A percentile compares a stretch with the other conserved stretches of the same genome.
Evolutionary conservation across 2,113 vertebrate genomes (phyloP).

Genomic region (Ptychochromis oligacanthus): DNA sequence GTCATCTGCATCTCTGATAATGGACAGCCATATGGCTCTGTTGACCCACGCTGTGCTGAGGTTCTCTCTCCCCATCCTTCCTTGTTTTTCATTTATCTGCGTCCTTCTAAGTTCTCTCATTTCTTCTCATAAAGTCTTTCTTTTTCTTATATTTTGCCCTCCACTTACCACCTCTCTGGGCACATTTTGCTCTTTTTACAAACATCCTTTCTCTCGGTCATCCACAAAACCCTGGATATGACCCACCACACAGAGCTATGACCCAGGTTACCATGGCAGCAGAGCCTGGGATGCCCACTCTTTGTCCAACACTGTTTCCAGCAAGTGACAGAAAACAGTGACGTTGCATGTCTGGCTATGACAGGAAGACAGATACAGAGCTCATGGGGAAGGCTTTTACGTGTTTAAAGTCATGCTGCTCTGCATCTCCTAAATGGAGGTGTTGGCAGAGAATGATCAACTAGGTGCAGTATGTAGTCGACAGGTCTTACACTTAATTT

Average conservation of each 20-base stretch:
- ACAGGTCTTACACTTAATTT: neutral
- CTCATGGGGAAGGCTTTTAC: conserved; percentile 33
- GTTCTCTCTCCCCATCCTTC: conserved; percentile 58
- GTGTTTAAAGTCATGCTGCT: neutral
- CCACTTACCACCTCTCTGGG: conserved; percentile 36
- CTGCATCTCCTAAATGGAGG: conserved; percentile 17
- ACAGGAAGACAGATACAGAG: conserved; percentile 16
- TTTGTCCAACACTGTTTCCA: conserved; percentile 66
- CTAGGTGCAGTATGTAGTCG: neutral
- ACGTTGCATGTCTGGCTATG: conserved; percentile 37
- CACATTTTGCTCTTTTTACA: conserved; percentile 49
- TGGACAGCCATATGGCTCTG: conserved; percentile 86
- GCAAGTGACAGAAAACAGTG: conserved; percentile 67
- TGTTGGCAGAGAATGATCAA: neutral
- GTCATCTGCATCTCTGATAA: conserved; percentile 87
- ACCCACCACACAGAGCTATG: conserved; percentile 71
- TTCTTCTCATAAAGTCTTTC: conserved; percentile 47
- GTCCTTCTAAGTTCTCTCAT: conserved; percentile 41
- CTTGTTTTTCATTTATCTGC: conserved; percentile 53
- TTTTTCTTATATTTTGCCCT: conserved; percentile 25
- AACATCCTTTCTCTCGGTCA: conserved; percentile 38
- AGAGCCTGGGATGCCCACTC: conserved; percentile 67
- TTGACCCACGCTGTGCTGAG: conserved; percentile 81
- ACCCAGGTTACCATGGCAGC: conserved; percentile 80
- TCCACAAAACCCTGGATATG: conserved; percentile 70